Evolutionary conservation across 2,113 vertebrate species (phyloP).

Genomic region (Percopsis transmontana): DNA sequence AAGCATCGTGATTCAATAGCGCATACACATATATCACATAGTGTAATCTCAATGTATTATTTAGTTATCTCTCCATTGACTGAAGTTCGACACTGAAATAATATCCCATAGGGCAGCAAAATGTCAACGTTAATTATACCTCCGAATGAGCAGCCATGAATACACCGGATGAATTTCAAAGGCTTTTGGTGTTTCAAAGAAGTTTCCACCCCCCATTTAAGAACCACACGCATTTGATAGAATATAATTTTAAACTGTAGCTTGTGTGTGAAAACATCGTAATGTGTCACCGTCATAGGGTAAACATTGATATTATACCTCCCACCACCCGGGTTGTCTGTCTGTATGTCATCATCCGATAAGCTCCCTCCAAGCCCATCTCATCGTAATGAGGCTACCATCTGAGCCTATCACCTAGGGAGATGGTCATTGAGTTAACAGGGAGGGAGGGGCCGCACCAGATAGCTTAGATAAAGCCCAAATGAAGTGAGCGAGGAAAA

Average conservation of each 20-base stretch:
- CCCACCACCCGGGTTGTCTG: conserved; percentile 47
- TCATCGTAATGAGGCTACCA: conserved; percentile 69
- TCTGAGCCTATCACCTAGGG: conserved; percentile 72
- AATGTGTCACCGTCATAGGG: conserved; percentile 9
- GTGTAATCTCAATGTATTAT: conserved; percentile 66
- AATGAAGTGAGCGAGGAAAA: conserved; percentile 44
- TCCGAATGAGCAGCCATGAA: conserved; percentile 63
- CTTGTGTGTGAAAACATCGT: conserved; percentile 26
- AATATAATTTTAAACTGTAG: conserved; percentile 17
- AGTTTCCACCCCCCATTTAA: not conserved
- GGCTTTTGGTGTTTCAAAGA: not conserved
- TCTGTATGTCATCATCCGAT: conserved; percentile 70
- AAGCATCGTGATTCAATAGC: conserved; percentile 56
- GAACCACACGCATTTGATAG: conserved; percentile 4
- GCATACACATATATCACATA: conserved; percentile 47
- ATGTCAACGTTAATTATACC: conserved; percentile 70
- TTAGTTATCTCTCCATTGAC: conserved; percentile 56
- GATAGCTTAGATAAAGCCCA: conserved; percentile 43
- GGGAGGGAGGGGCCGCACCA: conserved; percentile 36
- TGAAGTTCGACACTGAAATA: conserved; percentile 48
- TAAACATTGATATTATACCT: not conserved
- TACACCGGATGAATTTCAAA: conserved; percentile 52
- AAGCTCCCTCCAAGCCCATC: conserved; percentile 61
- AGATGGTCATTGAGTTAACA: conserved; percentile 70
- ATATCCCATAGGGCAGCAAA: conserved; percentile 54